Conservation (phyloP, 2,113 vertebrate species). For the mouse (Mus musculus) region DNA sequence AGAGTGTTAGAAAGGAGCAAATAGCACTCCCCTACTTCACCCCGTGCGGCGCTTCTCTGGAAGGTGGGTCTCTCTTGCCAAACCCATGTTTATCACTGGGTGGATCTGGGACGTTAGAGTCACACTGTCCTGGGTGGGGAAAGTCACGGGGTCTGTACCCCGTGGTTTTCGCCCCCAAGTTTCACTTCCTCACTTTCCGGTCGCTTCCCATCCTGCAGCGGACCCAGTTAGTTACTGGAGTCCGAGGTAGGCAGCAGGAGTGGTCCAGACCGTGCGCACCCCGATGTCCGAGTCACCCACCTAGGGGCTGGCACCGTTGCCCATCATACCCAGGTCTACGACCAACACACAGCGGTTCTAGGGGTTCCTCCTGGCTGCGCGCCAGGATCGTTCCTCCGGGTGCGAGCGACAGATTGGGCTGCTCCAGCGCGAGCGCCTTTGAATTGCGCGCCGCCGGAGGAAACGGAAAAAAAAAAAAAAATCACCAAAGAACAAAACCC, state of each 20-base stretch:
- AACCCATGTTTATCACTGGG: neutral
- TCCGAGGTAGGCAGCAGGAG: constrained; percentile 71
- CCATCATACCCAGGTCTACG: neutral
- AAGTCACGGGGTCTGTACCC: constrained; percentile 67
- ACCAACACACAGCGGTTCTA: neutral
- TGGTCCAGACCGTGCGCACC: constrained; percentile 46
- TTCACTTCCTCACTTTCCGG: constrained; percentile 80
- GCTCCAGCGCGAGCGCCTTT: constrained; percentile 64
- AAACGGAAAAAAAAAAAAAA: constrained; percentile 72
- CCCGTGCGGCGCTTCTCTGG: neutral
- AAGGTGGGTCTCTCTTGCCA: neutral
- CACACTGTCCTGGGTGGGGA: constrained; percentile 66
- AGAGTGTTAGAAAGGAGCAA: neutral
- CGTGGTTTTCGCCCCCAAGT: constrained; percentile 69
- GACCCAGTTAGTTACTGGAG: constrained; percentile 16
- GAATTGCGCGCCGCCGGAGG: constrained; percentile 58
- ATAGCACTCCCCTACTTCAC: neutral
- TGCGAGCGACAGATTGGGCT: constrained; percentile 42
- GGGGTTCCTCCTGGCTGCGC: neutral
- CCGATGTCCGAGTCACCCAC: neutral
- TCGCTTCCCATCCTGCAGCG: constrained; percentile 43
- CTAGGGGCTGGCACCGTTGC: neutral
- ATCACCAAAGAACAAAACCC: constrained; percentile 56
- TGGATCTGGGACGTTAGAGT: constrained; percentile 19
- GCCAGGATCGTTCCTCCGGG: neutral